Conservation (phyloP, 2,797 vertebrate species). For the Platalea minor region DNA sequence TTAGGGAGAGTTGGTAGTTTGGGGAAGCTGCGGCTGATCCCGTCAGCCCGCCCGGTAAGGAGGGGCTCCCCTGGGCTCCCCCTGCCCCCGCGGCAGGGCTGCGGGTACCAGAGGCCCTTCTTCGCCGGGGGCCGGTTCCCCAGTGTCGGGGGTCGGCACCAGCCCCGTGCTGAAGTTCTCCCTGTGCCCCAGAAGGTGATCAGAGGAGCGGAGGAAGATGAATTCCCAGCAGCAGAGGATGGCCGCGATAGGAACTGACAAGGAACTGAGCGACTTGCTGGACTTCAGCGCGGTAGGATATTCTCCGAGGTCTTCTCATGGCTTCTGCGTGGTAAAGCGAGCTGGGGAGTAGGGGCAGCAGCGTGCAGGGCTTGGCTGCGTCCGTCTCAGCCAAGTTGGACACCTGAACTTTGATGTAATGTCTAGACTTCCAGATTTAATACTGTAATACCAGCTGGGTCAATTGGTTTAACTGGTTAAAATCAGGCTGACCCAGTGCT, state of each 20-base stretch:
- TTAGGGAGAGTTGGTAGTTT: constrained; percentile 28
- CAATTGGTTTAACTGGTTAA: constrained; percentile 67
- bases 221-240: constrained; percentile 99
- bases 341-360: neutral
- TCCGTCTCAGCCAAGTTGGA: constrained; percentile 51
- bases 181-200: constrained; percentile 57
- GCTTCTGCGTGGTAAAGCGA: constrained; percentile 9
- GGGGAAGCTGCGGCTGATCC: neutral
- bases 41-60: neutral
- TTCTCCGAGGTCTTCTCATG: constrained; percentile 36
- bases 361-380: constrained; percentile 23
- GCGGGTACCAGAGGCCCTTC: neutral
- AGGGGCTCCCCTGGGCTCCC: neutral
- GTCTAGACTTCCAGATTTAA: constrained; percentile 76
- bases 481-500: constrained; percentile 52
- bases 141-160: neutral
- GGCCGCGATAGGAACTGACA: constrained; percentile 98
- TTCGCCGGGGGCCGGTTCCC: neutral
- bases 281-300: constrained; percentile 98
- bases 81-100: neutral
- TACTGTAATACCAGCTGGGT: constrained; percentile 67
- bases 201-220: constrained; percentile 87
- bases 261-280: constrained; percentile 99
- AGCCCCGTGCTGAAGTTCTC: neutral
- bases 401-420: constrained; percentile 79